Evolutionary conservation across 1,140 invertebrate genomes (phyloP).

Genomic region (Drosophila lowei): DNA sequence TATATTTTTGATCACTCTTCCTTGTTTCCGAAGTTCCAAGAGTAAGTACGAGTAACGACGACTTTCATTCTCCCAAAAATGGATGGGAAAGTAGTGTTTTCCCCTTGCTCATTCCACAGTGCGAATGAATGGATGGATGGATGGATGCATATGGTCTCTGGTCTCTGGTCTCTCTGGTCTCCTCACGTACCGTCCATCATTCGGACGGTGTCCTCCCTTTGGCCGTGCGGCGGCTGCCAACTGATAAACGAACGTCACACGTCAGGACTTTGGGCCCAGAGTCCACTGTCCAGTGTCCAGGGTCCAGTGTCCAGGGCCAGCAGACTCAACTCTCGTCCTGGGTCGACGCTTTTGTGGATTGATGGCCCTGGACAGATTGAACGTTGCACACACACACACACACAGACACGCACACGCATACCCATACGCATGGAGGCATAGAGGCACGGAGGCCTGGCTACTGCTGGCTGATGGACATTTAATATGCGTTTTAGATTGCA

Average conservation of each 20-base stretch:
- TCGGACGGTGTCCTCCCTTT: conserved; percentile 8
- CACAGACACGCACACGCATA: background rate
- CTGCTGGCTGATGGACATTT: conserved; percentile 67
- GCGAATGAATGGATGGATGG: no score
- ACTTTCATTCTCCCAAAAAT: background rate
- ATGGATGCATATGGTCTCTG: background rate
- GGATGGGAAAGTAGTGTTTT: no score
- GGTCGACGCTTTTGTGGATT: conserved; percentile 74
- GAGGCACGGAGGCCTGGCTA: background rate
- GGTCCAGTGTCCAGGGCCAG: background rate
- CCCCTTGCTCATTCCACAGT: no score
- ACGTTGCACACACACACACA: conserved; percentile 40
- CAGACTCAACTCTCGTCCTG: conserved; percentile 30
- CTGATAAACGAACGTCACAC: conserved; percentile 79
- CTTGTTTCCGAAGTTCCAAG: no score
- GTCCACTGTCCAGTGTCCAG: background rate
- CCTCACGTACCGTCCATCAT: no score
- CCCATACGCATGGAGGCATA: no score
- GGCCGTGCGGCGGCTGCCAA: conserved; percentile 42
- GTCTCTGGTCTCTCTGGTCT: conserved; percentile 2
- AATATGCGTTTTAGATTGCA: conserved; percentile 69
- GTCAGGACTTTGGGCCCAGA: conserved; percentile 54
- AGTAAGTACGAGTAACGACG: no score
- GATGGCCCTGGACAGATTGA: conserved; percentile 74
- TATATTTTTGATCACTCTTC: no score